Evolutionary conservation across 2,797 vertebrate species (phyloP).

Genomic region (Accipiter badius): DNA sequence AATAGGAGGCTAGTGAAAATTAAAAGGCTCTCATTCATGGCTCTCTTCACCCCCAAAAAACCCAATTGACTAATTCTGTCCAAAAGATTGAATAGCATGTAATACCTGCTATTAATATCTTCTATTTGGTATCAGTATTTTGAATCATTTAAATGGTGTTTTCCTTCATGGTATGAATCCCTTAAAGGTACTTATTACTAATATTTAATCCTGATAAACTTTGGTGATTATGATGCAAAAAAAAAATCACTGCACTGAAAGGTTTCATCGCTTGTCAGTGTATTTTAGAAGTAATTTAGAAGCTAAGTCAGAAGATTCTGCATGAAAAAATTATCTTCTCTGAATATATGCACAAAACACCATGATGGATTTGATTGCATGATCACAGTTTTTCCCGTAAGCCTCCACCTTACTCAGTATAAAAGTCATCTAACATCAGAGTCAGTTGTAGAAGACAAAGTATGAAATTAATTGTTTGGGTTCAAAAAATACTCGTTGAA

Average conservation of each 20-base stretch:
- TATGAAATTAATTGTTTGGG: neutral
- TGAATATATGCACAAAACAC: neutral
- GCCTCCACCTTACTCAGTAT: neutral
- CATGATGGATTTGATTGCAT: neutral
- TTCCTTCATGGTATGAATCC: neutral
- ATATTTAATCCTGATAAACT: neutral
- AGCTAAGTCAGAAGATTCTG: neutral
- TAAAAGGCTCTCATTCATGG: neutral
- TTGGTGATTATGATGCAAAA: neutral
- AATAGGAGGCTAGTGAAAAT: neutral
- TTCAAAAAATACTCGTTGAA: constrained; percentile 6
- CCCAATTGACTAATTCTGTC: neutral
- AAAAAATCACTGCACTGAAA: neutral
- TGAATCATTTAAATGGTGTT: neutral
- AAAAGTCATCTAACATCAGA: neutral
- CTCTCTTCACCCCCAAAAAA: neutral
- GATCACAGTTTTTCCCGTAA: neutral
- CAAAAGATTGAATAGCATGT: fast-evolving
- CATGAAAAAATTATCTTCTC: neutral
- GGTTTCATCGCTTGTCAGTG: neutral
- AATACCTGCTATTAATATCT: neutral
- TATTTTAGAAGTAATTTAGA: neutral
- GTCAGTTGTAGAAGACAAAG: neutral
- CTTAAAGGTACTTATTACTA: neutral
- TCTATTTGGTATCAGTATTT: neutral